Base-by-base conservation (phyloP, 2,113 vertebrate genomes). In the Cebus imitator region DNA sequence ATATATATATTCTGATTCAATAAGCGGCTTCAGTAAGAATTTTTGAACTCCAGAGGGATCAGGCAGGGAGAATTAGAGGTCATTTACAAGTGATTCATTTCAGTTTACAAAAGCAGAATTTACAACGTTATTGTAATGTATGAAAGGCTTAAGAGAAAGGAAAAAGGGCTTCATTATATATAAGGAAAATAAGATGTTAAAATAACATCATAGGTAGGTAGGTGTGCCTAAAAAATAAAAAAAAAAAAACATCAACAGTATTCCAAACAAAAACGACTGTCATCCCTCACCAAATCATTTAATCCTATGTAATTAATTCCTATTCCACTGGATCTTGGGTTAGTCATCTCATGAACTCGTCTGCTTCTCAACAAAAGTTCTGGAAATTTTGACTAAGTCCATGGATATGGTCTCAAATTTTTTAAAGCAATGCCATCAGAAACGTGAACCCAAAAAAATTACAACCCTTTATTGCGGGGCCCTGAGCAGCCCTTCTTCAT, bases 1-100 rank as follows among this genome's bases (percentile, higher is more conserved):
- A 32, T 64, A 32, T 64, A 32, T 32, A 4, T 32, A 6, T 76
- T 40, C 70, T 20, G 32, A 64, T 40, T 85, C 3, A n/a, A 45
- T 32, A 45, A 72, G 7, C 25, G 58, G 48, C 48, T 43, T 61
- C 25, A 48, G 9, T 83, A 32, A 66, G 25, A 88, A 91, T 18
- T 76, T 93, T 85, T 72, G 13, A 73, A 91, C 72, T 94, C 94
- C 18, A 18, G 30, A 94, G 52, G 43, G 20, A 6, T 96, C 4
- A 50, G 80, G 58, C 23, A 70, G 52, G 86, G 30, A 82, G 58
- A 81, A 32, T 68, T 45, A 73, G 27, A 40, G 76, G 27, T 91
- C 48, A 84, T 40, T 93, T 78, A 70, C 7, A 79, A 83, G 85
- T 66, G 58, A 79, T 84, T 88, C 30, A 78, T 92, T 96, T 92